These are phyloP conservation scores for Chaenocephalus aceratus DNA, from an alignment of 2,113 vertebrate genomes.

Conservation along the genomic window DNA sequence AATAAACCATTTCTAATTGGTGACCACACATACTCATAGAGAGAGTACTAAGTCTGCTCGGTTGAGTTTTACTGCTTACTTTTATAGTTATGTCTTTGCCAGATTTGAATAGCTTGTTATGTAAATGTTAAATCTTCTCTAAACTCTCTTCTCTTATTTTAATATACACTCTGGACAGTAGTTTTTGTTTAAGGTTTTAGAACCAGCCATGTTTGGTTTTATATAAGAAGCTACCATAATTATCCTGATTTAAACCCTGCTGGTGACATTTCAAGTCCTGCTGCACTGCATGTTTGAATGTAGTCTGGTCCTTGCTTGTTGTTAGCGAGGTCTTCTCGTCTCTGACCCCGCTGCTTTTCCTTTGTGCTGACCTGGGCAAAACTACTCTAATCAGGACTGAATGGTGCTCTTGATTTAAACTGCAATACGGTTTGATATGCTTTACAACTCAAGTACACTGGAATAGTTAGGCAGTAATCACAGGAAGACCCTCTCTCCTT, in stretches of 20 bases:
- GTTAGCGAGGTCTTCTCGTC: slow-evolving; percentile 79
- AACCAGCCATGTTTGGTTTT: neutral
- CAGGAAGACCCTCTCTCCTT: neutral
- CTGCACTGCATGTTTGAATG: slow-evolving; percentile 93
- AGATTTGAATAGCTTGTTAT: neutral
- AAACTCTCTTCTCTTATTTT: neutral
- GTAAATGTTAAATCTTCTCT: neutral
- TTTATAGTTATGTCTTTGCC: slow-evolving; percentile 1
- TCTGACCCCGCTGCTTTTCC: slow-evolving; percentile 56
- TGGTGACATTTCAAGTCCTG: slow-evolving; percentile 97
- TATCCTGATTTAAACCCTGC: slow-evolving; percentile 75
- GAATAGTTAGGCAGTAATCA: too few relatives aligned
- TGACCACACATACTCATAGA: neutral
- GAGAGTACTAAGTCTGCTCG: neutral
- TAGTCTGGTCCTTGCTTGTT: slow-evolving; percentile 91
- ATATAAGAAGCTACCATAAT: neutral
- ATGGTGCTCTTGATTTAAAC: neutral
- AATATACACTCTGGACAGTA: neutral
- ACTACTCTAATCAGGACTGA: slow-evolving; percentile 3
- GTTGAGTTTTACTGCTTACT: neutral
- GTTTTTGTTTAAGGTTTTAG: neutral
- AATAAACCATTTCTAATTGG: neutral
- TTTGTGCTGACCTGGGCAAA: slow-evolving; percentile 63
- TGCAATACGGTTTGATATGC: neutral
- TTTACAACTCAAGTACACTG: neutral